Evolutionary conservation across 2,113 vertebrate genomes (phyloP).

Genomic region (Calidris pugnax): DNA sequence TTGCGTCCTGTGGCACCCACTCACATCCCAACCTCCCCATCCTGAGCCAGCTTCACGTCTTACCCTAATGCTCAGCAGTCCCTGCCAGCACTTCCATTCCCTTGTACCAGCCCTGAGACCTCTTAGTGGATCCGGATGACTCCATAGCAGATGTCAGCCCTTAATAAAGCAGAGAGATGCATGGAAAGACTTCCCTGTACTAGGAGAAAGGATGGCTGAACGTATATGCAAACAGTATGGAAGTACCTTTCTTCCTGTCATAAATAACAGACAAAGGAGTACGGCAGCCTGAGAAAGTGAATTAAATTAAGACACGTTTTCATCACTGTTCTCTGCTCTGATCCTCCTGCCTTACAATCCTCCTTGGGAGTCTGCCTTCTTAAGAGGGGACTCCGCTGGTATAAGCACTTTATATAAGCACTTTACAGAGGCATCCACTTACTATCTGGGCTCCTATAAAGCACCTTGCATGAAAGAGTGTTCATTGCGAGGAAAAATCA

Average conservation of each 20-base stretch:
- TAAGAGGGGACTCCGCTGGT: background rate
- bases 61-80: background rate
- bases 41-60: background rate
- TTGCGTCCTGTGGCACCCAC: constrained; percentile 1
- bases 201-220: background rate
- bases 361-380: background rate
- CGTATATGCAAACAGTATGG: background rate
- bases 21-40: background rate
- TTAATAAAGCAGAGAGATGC: background rate
- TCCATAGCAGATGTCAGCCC: background rate
- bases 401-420: background rate
- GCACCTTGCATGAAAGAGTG: background rate
- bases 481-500: background rate
- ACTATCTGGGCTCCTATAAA: background rate
- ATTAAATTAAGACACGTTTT: background rate
- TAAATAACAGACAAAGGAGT: background rate
- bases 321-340: background rate
- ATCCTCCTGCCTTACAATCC: background rate
- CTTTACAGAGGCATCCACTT: background rate
- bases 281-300: background rate
- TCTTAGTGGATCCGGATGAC: background rate
- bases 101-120: background rate
- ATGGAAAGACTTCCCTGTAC: background rate
- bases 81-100: background rate
- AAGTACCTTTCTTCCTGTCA: background rate